A percentile compares a stretch with the other conserved stretches of the same genome.
phyloP scores from a whole-genome alignment of 2,113 vertebrate species.

The Nycticryphes semicollaris region DNA sequence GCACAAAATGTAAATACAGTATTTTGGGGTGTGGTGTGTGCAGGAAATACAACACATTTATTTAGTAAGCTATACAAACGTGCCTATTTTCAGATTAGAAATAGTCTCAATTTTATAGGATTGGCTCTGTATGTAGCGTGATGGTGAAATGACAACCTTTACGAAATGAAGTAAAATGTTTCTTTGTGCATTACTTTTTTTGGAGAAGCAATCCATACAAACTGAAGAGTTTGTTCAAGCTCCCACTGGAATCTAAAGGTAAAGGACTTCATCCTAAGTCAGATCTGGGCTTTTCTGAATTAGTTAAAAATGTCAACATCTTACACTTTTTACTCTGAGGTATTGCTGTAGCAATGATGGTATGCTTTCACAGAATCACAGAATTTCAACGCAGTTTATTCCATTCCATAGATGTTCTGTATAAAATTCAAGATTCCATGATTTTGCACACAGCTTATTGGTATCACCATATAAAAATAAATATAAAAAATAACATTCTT shows the following conservation, averaged over 20 bases:
- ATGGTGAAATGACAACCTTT: background rate
- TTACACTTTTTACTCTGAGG: background rate
- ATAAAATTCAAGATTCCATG: background rate
- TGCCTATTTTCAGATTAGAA: background rate
- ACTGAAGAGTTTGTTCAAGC: background rate
- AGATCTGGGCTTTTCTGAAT: background rate
- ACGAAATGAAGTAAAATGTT: background rate
- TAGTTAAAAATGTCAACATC: background rate
- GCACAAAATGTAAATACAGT: background rate
- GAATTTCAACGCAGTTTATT: background rate
- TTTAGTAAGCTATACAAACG: background rate
- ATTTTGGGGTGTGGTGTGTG: background rate
- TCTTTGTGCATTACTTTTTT: background rate
- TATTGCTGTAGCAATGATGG: background rate
- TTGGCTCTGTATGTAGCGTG: background rate
- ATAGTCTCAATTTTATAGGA: background rate
- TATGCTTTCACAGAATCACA: too few species aligned
- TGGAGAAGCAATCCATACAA: accelerated
- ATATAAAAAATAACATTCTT: background rate
- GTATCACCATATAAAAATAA: background rate
- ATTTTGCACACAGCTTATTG: background rate
- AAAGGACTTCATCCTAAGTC: background rate
- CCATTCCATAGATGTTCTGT: background rate
- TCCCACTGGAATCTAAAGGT: background rate
- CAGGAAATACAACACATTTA: background rate